phyloP scores from a whole-genome alignment of 2,888 invertebrate genomes.

The Tiliacea aurago region DNA sequence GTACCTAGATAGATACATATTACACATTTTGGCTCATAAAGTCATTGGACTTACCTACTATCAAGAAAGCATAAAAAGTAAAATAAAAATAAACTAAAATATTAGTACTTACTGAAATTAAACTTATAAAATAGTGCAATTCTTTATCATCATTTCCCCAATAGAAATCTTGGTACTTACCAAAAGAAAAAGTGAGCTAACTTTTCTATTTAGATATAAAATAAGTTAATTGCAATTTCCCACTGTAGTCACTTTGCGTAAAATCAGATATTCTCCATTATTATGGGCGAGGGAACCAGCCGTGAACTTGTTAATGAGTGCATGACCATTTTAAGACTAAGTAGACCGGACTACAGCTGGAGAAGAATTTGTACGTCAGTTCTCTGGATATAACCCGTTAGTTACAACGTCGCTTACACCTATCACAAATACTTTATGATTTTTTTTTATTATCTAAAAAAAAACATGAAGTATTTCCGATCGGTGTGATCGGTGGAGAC shows the following conservation, averaged over 20 bases:
- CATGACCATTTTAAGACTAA: constrained; percentile 48
- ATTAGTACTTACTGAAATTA: neutral
- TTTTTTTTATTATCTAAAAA: too few species aligned
- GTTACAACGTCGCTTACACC: neutral
- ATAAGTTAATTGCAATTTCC: constrained; percentile 29
- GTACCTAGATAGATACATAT: neutral
- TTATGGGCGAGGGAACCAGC: constrained; percentile 18
- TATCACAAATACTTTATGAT: neutral
- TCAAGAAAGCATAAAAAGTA: neutral
- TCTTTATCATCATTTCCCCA: neutral
- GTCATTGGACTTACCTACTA: neutral
- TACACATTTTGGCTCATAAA: neutral
- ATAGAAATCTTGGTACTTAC: constrained; percentile 19
- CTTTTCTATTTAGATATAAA: constrained; percentile 41
- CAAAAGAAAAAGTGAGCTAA: constrained; percentile 30
- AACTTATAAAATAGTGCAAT: neutral
- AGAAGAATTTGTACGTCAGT: constrained; percentile 14
- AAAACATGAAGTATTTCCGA: too few species aligned
- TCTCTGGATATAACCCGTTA: neutral
- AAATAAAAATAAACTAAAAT: too few species aligned
- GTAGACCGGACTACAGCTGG: constrained; percentile 13
- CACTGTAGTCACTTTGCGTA: constrained; percentile 46
- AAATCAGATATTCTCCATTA: constrained; percentile 50
- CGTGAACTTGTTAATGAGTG: constrained; percentile 34
- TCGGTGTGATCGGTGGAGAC: too few species aligned